Percentiles rank a stretch among this genome's conserved stretches.
Evolutionary conservation across 2,113 vertebrate species (phyloP).

Genomic region (Diglossa brunneiventris): DNA sequence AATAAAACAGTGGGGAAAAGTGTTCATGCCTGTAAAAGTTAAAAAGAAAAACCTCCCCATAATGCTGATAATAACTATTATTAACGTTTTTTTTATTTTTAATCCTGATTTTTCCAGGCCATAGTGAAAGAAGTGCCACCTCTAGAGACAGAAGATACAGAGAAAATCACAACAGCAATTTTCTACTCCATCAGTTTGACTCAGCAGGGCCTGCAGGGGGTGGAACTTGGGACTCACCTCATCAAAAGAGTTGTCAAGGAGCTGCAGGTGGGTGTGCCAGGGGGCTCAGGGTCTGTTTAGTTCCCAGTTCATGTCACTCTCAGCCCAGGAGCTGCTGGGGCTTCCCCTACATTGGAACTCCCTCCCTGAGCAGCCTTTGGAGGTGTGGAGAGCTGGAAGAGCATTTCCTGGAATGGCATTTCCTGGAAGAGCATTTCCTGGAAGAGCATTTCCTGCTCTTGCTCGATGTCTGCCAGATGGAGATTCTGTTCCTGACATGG

Average conservation of each 20-base stretch:
- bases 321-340: background rate
- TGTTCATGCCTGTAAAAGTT: background rate
- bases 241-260: constrained; percentile 92
- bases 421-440: background rate
- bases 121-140: constrained; percentile 85
- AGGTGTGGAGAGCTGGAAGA: background rate
- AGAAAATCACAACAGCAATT: constrained; percentile 83
- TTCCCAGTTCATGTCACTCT: background rate
- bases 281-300: background rate
- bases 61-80: background rate
- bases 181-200: constrained; percentile 96
- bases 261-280: constrained; percentile 82
- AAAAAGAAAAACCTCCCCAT: background rate
- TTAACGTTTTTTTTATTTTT: background rate
- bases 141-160: constrained; percentile 80
- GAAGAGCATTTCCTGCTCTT: background rate
- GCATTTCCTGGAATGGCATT: background rate
- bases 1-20: background rate
- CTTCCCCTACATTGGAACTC: background rate
- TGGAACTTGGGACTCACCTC: constrained; percentile 93
- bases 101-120: constrained; percentile 66
- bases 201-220: constrained; percentile 91
- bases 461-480: background rate
- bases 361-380: background rate
- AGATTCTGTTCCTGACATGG: background rate